These are phyloP conservation scores for Macquaria ambigua DNA, from an alignment of 2,113 vertebrate species.

Conservation along the genomic window DNA sequence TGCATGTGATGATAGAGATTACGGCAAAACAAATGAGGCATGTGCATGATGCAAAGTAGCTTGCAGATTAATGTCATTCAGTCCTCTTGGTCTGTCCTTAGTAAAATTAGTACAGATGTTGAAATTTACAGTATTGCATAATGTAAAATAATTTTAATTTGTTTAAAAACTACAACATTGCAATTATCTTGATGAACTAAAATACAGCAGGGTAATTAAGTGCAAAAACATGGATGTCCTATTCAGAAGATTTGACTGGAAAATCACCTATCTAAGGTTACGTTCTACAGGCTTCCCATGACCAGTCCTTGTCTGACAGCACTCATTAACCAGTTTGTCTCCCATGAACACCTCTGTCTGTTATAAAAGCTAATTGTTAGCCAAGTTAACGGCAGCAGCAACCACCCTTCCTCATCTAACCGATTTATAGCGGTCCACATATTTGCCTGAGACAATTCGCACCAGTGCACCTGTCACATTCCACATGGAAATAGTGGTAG, in stretches of 20 bases:
- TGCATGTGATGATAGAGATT: neutral
- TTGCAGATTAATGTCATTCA: neutral
- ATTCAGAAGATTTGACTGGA: neutral
- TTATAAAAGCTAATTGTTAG: conserved; percentile 89
- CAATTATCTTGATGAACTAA: neutral
- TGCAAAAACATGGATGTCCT: neutral
- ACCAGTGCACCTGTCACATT: conserved; percentile 57
- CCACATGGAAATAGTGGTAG: conserved; percentile 28
- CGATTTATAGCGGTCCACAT: conserved; percentile 47
- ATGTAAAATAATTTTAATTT: neutral
- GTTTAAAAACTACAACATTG: neutral
- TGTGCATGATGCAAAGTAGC: neutral
- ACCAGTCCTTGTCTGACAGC: conserved; percentile 72
- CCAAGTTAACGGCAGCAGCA: conserved; percentile 74
- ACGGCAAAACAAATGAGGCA: neutral
- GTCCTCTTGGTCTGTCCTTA: too few relatives aligned
- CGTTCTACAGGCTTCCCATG: conserved; percentile 41
- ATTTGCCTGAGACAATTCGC: conserved; percentile 50
- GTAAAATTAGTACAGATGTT: neutral
- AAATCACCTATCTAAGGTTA: conserved; percentile 42
- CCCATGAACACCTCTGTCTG: conserved; percentile 88
- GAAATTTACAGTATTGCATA: neutral
- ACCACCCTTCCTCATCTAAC: conserved; percentile 42
- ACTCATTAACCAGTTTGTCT: conserved; percentile 94
- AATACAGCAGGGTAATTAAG: neutral